Conservation (phyloP, 2,888 invertebrate genomes). For the Caenorhabditis macrosperma region DNA sequence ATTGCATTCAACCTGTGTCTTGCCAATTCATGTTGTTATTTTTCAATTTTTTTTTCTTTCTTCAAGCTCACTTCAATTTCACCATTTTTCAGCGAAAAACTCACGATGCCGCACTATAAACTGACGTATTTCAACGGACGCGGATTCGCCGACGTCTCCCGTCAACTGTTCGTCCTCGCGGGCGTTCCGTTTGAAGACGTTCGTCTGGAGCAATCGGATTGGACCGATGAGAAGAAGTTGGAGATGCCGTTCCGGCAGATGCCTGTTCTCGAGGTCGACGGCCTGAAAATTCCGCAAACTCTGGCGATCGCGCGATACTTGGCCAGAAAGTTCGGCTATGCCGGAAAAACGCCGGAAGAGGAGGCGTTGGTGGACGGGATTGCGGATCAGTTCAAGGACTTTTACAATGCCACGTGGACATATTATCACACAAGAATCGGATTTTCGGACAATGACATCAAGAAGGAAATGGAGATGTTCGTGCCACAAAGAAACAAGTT, state of each 20-base stretch:
- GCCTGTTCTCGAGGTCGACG: conserved; percentile 61
- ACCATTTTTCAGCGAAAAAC: background rate
- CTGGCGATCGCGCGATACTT: conserved; percentile 60
- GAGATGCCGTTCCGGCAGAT: conserved; percentile 52
- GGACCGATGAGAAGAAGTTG: conserved; percentile 17
- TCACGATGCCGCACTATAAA: conserved; percentile 38
- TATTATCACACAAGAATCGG: conserved; percentile 9
- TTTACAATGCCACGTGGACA: conserved; percentile 32
- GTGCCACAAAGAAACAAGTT: background rate
- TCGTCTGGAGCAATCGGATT: conserved; percentile 25
- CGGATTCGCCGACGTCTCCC: conserved; percentile 51
- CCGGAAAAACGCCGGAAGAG: conserved; percentile 50
- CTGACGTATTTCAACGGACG: conserved; percentile 50
- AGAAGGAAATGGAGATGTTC: conserved; percentile 3
- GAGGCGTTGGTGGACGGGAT: conserved; percentile 61
- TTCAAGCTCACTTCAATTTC: background rate
- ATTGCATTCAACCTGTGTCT: too few species aligned
- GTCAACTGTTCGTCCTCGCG: conserved; percentile 47
- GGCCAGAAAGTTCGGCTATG: conserved; percentile 57
- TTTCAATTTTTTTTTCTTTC: background rate
- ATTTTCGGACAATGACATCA: conserved; percentile 1
- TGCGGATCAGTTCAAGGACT: conserved; percentile 64
- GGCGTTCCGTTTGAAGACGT: conserved; percentile 45
- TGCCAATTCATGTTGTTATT: background rate
- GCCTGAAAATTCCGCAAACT: conserved; percentile 59